phyloP scores from a whole-genome alignment of 1,140 invertebrate genomes.

The Meloidogyne exigua region DNA sequence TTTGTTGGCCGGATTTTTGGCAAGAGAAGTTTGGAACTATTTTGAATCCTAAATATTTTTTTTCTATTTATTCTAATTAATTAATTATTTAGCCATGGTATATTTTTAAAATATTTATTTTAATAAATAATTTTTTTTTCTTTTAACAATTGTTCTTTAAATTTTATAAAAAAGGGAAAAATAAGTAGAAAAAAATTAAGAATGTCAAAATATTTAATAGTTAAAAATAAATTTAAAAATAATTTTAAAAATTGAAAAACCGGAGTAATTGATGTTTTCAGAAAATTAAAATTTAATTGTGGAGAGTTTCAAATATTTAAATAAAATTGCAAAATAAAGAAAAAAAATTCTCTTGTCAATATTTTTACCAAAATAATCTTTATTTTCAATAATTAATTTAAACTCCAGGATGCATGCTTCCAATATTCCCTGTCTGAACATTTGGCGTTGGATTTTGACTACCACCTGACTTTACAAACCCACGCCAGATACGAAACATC shows the following conservation, averaged over 20 bases:
- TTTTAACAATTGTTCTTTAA: no score
- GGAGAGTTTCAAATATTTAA: no score
- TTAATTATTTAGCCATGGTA: not conserved
- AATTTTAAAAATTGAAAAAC: no score
- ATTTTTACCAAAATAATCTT: not conserved
- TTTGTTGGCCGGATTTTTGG: not conserved
- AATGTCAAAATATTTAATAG: no score
- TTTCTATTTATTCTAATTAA: not conserved
- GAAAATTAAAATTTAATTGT: no score
- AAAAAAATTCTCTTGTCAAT: not conserved
- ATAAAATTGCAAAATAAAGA: no score
- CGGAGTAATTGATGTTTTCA: no score
- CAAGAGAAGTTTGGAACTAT: not conserved
- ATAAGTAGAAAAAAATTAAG: no score
- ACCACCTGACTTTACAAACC: conserved; percentile 44
- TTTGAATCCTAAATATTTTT: not conserved
- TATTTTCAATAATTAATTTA: not conserved
- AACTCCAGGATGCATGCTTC: conserved; percentile 42
- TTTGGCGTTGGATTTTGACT: conserved; percentile 48
- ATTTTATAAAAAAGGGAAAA: no score
- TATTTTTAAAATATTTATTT: not conserved
- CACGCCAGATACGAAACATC: conserved; percentile 54
- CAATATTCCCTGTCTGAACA: conserved; percentile 46
- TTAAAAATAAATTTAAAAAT: no score
- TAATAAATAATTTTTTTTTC: not conserved